A percentile compares a stretch with the other conserved stretches of the same genome.
Evolutionary conservation across 2,888 invertebrate species (phyloP).

Genomic region (Octodonta nipae): DNA sequence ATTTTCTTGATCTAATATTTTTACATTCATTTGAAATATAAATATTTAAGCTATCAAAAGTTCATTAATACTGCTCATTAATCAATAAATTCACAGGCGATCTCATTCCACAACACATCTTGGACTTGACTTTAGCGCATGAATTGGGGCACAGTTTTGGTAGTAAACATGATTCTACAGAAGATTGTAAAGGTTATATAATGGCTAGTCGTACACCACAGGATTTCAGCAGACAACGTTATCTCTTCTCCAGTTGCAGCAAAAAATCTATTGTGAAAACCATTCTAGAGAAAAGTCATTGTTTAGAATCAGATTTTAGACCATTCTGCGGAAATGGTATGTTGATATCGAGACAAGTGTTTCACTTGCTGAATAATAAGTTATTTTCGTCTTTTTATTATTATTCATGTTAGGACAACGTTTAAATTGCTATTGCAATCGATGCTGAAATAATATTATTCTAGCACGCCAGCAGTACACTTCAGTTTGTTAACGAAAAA

Average conservation of each 20-base stretch:
- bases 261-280: slow-evolving; percentile 37
- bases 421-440: too few species aligned
- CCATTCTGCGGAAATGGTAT: slow-evolving; percentile 45
- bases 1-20: too few species aligned
- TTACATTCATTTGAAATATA: neutral
- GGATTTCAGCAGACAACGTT: slow-evolving; percentile 27
- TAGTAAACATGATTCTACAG: slow-evolving; percentile 38
- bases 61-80: neutral
- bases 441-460: too few species aligned
- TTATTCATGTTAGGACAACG: too few species aligned
- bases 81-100: slow-evolving; percentile 8
- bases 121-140: slow-evolving; percentile 25
- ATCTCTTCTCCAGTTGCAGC: slow-evolving; percentile 41
- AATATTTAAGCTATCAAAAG: too few species aligned
- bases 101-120: slow-evolving; percentile 36
- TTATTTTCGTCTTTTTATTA: too few species aligned
- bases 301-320: slow-evolving; percentile 34
- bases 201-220: slow-evolving; percentile 40
- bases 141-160: slow-evolving; percentile 42
- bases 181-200: slow-evolving; percentile 36
- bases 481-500: too few species aligned
- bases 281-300: slow-evolving; percentile 39
- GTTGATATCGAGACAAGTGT: too few species aligned
- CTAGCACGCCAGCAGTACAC: too few species aligned
- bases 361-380: too few species aligned